These are phyloP conservation scores for Crocodylus rhombifer DNA, from an alignment of 2,797 vertebrate species.

Conservation along the genomic window DNA sequence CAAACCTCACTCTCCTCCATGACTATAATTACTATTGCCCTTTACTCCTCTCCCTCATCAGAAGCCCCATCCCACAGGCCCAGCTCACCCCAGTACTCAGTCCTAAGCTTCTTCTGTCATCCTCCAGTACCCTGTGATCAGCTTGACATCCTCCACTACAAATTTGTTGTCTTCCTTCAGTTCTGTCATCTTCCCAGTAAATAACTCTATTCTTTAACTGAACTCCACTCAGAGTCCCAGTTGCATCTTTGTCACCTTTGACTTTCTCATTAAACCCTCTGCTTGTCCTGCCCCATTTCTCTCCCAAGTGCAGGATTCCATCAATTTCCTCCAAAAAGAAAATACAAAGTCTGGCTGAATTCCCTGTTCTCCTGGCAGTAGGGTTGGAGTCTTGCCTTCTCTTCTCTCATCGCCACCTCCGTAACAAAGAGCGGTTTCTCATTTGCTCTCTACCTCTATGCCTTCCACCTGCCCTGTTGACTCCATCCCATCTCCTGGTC, in stretches of 20 bases:
- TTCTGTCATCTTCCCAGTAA: background rate
- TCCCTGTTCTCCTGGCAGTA: background rate
- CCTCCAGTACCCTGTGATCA: background rate
- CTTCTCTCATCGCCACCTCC: background rate
- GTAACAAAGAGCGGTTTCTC: background rate
- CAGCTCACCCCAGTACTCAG: background rate
- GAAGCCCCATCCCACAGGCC: background rate
- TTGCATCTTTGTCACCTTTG: background rate
- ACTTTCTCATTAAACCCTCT: background rate
- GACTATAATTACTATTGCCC: too few species aligned
- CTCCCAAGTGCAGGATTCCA: background rate
- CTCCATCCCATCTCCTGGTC: too few species aligned
- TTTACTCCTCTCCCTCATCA: background rate
- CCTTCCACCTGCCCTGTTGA: background rate
- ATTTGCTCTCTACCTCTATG: background rate
- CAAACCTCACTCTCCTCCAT: too few species aligned
- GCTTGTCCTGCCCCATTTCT: background rate
- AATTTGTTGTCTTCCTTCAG: fast-evolving
- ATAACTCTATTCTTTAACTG: background rate
- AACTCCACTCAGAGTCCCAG: fast-evolving
- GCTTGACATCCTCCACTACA: fast-evolving
- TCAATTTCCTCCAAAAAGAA: background rate
- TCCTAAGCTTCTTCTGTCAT: fast-evolving
- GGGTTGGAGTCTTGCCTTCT: background rate
- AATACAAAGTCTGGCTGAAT: too few species aligned